Base-by-base conservation (phyloP, 2,888 invertebrate species). In the Vesta saturnalis region DNA sequence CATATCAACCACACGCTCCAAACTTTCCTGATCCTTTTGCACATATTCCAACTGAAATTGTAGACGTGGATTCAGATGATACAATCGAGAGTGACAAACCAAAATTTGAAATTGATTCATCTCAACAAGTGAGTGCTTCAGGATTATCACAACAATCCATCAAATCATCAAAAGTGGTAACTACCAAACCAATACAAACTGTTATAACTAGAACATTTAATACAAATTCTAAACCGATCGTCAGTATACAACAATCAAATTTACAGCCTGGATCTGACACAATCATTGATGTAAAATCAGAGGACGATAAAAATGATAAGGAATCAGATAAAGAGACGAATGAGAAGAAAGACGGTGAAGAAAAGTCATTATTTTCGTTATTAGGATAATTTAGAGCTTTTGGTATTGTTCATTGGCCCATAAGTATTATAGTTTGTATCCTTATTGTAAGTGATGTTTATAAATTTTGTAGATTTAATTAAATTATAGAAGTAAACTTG, bases 41-140 rank as follows among this genome's bases (percentile, higher is more conserved):
- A 1, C 67, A 75, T 57, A 64, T 78, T 8, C 73, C 74, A 30
- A 74, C 76, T 0, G 79, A 79, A 68, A 77, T 78, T 19, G 72
- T 79, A 23, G 79, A 79, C 56, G 73, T 78, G 0, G 72, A 74
- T 19, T 55, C 55, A 1, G 52, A 22, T 12, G 49, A 57, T 10
- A 18, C 19, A 12, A 14, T n/a, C 12, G 59, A 43, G 14, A 14
- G 52, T 35, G n/a, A 6, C 22, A 19, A 16, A 15, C 23, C 57
- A n/a, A 54, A 62, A 8, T 2, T 62, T 43, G 61, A 62, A 21
- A 8, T 56, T 5, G 14, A 47, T 1, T 49, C 35, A 14, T 49
- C 35, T 4, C 46, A 57, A 8, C 46, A 57, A 8, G 5, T 18
- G 1, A 18, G 14, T n/a, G 16, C 15, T 1, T 5, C 47, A 22